Evolutionary conservation across 2,113 vertebrate species (phyloP).

Genomic region (Scortum barcoo): DNA sequence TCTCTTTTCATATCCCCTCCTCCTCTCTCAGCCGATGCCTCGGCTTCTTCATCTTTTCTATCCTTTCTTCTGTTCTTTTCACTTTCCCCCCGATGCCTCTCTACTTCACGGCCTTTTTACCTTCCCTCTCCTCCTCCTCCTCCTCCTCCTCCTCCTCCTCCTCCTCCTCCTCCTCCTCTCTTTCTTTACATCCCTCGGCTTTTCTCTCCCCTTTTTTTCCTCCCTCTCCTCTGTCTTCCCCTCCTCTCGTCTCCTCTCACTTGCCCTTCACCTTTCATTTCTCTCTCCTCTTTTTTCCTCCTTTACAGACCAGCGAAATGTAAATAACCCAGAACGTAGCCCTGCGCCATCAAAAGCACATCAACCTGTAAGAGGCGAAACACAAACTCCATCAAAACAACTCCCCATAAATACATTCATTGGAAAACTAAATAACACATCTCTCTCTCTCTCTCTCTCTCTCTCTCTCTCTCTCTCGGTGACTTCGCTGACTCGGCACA

Average conservation of each 20-base stretch:
- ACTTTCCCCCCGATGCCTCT: neutral
- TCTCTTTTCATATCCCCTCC: neutral
- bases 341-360: slow-evolving; percentile 32
- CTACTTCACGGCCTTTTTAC: slow-evolving; percentile 25
- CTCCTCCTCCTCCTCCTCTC: neutral
- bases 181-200: neutral
- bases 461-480: slow-evolving; percentile 12
- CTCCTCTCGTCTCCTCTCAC: neutral
- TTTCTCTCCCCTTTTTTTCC: neutral
- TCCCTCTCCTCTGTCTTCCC: neutral
- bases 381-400: slow-evolving; percentile 55
- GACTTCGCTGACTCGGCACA: slow-evolving; percentile 57
- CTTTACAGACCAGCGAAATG: slow-evolving; percentile 36
- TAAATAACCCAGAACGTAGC: slow-evolving; percentile 41
- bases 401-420: slow-evolving; percentile 51
- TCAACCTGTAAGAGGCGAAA: slow-evolving; percentile 18
- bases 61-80: slow-evolving; percentile 5
- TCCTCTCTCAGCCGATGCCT: neutral
- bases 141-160: neutral
- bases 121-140: neutral
- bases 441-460: neutral
- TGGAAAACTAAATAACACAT: slow-evolving; percentile 41
- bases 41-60: neutral
- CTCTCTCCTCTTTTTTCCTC: slow-evolving; percentile 27
- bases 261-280: neutral